Evolutionary conservation across 2,113 vertebrate genomes (phyloP).

Genomic region (Scolopax mira): DNA sequence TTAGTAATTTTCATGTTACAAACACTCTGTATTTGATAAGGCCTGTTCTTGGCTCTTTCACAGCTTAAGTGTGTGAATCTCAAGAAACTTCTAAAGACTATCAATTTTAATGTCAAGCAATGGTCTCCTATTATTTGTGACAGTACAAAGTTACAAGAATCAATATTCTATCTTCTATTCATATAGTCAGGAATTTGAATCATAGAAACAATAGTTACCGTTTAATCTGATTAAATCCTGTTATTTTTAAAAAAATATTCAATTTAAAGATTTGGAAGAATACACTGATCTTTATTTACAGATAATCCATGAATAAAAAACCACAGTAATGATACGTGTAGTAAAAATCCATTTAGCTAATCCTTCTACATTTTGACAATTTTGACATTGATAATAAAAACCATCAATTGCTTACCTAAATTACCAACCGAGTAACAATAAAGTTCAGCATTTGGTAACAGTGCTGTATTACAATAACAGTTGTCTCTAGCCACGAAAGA

Average conservation of each 20-base stretch:
- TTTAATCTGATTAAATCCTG: background rate
- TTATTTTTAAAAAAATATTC: background rate
- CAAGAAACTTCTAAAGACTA: background rate
- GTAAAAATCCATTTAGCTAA: conserved; percentile 26
- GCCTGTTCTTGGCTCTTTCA: background rate
- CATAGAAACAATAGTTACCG: background rate
- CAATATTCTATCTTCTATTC: background rate
- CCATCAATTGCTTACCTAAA: background rate
- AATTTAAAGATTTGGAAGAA: background rate
- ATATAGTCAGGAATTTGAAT: background rate
- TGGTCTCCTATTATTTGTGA: background rate
- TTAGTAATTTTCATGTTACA: background rate
- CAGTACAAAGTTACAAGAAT: background rate
- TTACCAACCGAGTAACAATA: background rate
- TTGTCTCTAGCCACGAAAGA: conserved; percentile 10
- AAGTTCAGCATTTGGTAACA: conserved; percentile 14
- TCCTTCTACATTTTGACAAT: background rate
- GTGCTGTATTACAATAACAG: background rate
- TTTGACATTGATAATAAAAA: conserved; percentile 9
- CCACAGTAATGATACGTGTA: background rate
- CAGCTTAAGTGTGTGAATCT: background rate
- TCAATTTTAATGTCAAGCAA: background rate
- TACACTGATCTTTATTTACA: background rate
- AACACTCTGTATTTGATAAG: background rate
- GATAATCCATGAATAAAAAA: background rate